A percentile compares a stretch with the other conserved stretches of the same genome.
These are phyloP conservation scores for Enteromius anoplus DNA, from an alignment of 2,797 vertebrate species.

Conservation along the genomic window DNA sequence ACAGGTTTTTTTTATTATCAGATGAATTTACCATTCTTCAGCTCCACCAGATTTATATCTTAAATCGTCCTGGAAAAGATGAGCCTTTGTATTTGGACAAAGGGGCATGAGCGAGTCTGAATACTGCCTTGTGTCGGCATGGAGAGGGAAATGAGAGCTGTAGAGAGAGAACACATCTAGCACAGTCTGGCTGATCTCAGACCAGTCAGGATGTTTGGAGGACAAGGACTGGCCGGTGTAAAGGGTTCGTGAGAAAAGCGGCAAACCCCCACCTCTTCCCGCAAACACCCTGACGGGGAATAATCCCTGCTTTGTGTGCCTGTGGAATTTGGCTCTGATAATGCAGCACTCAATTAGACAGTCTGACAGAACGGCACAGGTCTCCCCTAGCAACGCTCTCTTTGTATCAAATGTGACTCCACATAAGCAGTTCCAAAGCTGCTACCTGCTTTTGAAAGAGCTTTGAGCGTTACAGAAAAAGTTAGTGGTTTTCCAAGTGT, in stretches of 20 bases:
- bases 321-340: conserved; percentile 59
- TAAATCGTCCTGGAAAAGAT: conserved; percentile 27
- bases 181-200: neutral
- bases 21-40: neutral
- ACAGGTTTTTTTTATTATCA: neutral
- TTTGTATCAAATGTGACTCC: conserved; percentile 31
- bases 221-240: conserved; percentile 34
- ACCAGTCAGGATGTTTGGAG: neutral
- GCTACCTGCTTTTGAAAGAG: conserved; percentile 16
- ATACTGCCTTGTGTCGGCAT: conserved; percentile 24
- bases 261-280: conserved; percentile 39
- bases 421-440: conserved; percentile 7
- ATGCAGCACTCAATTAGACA: conserved; percentile 54
- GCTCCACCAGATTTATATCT: neutral
- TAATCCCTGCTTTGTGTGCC: conserved; percentile 58
- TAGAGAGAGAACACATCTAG: conserved; percentile 7
- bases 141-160: conserved; percentile 14
- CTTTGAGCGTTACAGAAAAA: neutral
- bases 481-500: neutral
- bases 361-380: conserved; percentile 33
- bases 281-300: conserved; percentile 42
- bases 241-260: conserved; percentile 57
- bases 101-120: conserved; percentile 11
- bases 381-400: conserved; percentile 53
- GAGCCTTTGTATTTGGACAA: neutral